A percentile compares a stretch with the other conserved stretches of the same genome.
These are phyloP conservation scores for Drusus annulatus DNA, from an alignment of 1,140 invertebrate species.

Conservation along the genomic window DNA sequence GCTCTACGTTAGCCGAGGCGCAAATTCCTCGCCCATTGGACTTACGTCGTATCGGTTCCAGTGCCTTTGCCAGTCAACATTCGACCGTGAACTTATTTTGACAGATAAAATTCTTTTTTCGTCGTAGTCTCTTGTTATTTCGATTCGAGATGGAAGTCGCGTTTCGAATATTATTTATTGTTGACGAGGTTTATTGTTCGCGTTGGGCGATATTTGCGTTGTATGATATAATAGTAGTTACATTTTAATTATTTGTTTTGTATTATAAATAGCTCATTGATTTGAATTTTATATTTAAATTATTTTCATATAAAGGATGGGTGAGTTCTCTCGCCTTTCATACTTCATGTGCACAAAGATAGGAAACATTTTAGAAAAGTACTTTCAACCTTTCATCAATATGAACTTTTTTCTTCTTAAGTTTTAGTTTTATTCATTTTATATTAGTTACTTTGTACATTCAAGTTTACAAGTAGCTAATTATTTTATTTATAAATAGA, in stretches of 20 bases:
- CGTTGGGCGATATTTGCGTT: not conserved
- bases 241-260: not conserved
- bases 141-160: not conserved
- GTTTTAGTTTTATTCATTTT: too few relatives aligned
- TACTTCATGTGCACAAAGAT: too few relatives aligned
- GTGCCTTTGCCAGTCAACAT: slow-evolving; percentile 49
- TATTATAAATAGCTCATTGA: too few relatives aligned
- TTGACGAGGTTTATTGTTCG: not conserved
- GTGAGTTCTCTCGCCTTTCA: too few relatives aligned
- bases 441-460: too few relatives aligned
- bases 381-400: too few relatives aligned
- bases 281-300: too few relatives aligned
- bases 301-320: too few relatives aligned
- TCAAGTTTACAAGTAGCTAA: too few relatives aligned
- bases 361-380: too few relatives aligned
- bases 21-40: slow-evolving; percentile 32
- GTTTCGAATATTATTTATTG: not conserved
- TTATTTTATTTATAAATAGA: too few relatives aligned
- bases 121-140: slow-evolving; percentile 16
- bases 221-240: not conserved
- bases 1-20: slow-evolving; percentile 4
- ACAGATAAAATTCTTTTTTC: slow-evolving; percentile 54
- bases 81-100: slow-evolving; percentile 59
- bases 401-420: too few relatives aligned
- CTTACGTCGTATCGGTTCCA: slow-evolving; percentile 23